A percentile compares a stretch with the other conserved stretches of the same genome.
Conservation (phyloP, 1,140 invertebrate genomes). For the Bacillus rossius region DNA sequence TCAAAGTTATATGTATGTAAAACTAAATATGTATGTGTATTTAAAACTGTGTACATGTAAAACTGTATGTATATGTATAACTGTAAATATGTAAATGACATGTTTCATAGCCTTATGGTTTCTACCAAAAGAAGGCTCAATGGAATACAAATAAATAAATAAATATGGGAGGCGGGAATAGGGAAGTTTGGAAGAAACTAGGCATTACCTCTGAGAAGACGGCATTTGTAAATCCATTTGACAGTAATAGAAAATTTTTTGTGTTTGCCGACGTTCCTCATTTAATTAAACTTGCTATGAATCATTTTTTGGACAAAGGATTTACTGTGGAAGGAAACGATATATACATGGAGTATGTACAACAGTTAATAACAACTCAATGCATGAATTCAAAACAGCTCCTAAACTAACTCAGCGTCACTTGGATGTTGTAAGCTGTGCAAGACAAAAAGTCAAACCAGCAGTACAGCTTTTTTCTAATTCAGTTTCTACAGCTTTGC, state of each 20-base stretch:
- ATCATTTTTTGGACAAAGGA: conserved; percentile 22
- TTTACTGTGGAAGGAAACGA: conserved; percentile 4
- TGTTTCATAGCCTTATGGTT: no score
- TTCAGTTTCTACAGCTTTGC: conserved; percentile 1
- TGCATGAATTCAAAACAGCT: conserved; percentile 18
- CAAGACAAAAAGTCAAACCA: conserved; percentile 17
- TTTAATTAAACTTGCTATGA: conserved; percentile 21
- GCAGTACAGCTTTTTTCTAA: conserved; percentile 22
- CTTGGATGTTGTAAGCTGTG: conserved; percentile 6
- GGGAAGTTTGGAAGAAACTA: conserved; percentile 13
- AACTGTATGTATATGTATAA: no score
- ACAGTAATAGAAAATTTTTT: conserved; percentile 6
- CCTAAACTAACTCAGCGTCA: conserved; percentile 4
- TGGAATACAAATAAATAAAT: no score
- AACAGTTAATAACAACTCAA: conserved; percentile 16
- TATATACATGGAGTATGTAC: conserved; percentile 12
- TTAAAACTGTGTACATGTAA: no score
- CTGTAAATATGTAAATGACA: no score
- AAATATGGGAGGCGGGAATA: conserved; percentile 17
- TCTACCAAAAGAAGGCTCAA: no score
- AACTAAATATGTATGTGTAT: no score
- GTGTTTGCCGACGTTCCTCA: conserved; percentile 26
- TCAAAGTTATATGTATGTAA: no score
- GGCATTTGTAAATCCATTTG: conserved; percentile 15
- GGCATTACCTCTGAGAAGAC: background rate